Evolutionary conservation across 1,140 invertebrate species (phyloP), one percentile per base, ranked within the genome.

Genomic region (Aphelinus certus): DNA sequence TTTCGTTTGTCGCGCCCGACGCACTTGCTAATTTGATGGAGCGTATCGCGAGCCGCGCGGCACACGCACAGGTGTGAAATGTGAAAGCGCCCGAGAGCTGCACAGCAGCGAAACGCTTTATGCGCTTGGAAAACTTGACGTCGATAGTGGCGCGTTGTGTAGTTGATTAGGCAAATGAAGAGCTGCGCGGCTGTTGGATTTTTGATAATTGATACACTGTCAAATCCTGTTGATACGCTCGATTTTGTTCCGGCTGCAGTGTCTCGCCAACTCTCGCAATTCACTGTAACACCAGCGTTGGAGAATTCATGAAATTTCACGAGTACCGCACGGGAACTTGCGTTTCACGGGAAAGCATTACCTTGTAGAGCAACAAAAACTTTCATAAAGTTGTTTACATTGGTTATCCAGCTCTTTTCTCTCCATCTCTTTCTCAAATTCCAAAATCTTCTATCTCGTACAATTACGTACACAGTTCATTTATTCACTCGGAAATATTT

Each of bases 21-120:
- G 51, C 64, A 66, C 56, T 43, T 9, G 26, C 64, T 66, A 66
- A 66, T 66, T 68, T 68, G 48, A 58, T 68, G 66, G 66, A 57
- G 26, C 26, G 26, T 26, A 26, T 47, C 10, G 66, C 55, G 9
- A 1, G n/a, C 4, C 43, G 63, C 61, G 63, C 3, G 51, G 51
- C 64, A 45, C n/a, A 6, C 43, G 26, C 2, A 26, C 47, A 55
- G 64, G 64, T 56, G 55, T 10, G 43, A 68, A n/a, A n/a, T 68
- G 9, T 2, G 55, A 67, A 55, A 55, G 49, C 26, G 51, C 3
- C 3, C 57, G n/a, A 3, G 57, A 58, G 57, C n/a, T 42, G 10
- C n/a, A 43, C 58, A 45, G 58, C 3, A 4, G 58, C 4, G 55
- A 47, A 68, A 45, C n/a, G 7, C 9, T 66, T 55, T 10, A 10